Conservation (phyloP, 2,888 invertebrate species). For the Tetragonisca angustula region DNA sequence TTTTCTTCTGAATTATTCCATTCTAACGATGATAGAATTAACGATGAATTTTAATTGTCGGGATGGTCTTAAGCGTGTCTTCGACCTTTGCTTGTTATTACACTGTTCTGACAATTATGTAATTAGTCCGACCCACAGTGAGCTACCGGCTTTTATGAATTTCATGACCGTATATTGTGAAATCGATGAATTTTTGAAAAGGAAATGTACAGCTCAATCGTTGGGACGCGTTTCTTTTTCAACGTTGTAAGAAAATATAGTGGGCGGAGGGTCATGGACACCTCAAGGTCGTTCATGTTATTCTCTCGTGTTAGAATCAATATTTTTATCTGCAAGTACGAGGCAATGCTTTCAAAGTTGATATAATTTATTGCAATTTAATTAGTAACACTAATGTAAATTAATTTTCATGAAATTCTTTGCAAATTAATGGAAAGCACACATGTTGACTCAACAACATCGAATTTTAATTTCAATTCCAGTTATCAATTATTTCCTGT, state of each 20-base stretch:
- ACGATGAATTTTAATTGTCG: slow-evolving; percentile 49
- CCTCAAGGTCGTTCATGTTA: neutral
- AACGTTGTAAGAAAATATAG: neutral
- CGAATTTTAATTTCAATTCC: neutral
- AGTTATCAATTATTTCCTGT: neutral
- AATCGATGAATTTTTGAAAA: slow-evolving; percentile 7
- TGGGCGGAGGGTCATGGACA: neutral
- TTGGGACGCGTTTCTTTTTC: neutral
- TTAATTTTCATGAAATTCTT: neutral
- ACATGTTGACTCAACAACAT: neutral
- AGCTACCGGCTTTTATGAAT: slow-evolving; percentile 35
- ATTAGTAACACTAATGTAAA: neutral
- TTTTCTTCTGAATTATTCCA: neutral
- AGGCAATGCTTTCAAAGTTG: neutral
- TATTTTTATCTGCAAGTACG: neutral
- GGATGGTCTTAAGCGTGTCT: slow-evolving; percentile 45
- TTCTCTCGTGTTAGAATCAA: neutral
- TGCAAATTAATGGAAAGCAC: too few species aligned
- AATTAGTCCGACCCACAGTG: slow-evolving; percentile 43
- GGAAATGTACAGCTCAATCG: neutral
- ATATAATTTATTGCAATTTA: neutral
- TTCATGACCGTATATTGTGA: slow-evolving; percentile 6
- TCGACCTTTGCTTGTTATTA: slow-evolving; percentile 48
- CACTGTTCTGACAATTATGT: slow-evolving; percentile 47
- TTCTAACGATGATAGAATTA: slow-evolving; percentile 23